A percentile compares a stretch with the other conserved stretches of the same genome.
phyloP scores from a whole-genome alignment of 2,113 vertebrate genomes.

The Aviceda subcristata region DNA sequence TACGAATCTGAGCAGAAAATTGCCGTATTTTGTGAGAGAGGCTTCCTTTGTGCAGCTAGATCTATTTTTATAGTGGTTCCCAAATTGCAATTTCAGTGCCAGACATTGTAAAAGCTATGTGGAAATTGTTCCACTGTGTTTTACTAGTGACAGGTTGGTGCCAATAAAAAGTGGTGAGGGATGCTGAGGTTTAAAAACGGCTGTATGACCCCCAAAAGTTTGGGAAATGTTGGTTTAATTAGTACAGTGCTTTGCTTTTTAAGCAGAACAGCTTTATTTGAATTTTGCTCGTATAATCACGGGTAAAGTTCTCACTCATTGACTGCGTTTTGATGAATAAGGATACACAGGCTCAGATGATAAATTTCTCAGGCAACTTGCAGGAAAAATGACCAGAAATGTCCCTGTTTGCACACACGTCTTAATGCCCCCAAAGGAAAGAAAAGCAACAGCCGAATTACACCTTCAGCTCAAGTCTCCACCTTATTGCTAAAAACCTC shows the following conservation, averaged over 20 bases:
- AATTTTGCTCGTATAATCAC: neutral
- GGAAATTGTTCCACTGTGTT: neutral
- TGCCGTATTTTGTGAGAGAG: neutral
- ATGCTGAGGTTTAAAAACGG: neutral
- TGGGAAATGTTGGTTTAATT: neutral
- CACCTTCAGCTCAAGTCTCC: neutral
- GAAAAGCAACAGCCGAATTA: neutral
- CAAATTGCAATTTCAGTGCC: rapidly evolving
- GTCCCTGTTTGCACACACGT: neutral
- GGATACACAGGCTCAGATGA: neutral
- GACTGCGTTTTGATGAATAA: neutral
- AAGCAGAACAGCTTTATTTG: slow-evolving; percentile 19
- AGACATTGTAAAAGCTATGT: neutral
- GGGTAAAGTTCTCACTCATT: neutral
- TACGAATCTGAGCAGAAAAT: neutral
- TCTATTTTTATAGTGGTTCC: neutral
- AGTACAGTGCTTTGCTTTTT: neutral
- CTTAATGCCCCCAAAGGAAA: neutral
- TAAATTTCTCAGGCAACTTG: neutral
- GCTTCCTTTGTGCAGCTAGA: neutral
- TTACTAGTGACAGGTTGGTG: neutral
- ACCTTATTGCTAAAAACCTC: neutral
- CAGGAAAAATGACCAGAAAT: neutral
- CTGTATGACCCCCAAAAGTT: neutral
- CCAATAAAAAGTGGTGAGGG: neutral